phyloP scores from a whole-genome alignment of 2,888 invertebrate species.

The Cataglyphis rosenhaueri region DNA sequence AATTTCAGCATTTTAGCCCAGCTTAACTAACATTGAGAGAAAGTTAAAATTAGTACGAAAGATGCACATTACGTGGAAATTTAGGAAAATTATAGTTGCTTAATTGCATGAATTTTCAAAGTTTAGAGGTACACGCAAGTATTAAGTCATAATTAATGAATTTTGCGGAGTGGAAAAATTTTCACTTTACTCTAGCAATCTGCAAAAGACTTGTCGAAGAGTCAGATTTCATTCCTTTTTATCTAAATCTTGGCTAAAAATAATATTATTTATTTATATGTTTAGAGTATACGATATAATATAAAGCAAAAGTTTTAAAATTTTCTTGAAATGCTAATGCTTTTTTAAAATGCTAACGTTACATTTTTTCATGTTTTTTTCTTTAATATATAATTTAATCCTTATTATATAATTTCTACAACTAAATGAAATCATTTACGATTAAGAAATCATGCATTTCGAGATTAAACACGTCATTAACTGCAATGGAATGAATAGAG shows the following conservation, averaged over 20 bases:
- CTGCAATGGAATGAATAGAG: background rate
- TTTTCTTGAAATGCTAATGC: background rate
- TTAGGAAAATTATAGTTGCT: slow-evolving; percentile 69
- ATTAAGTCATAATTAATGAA: slow-evolving; percentile 44
- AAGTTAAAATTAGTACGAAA: slow-evolving; percentile 71
- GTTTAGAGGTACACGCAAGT: slow-evolving; percentile 25
- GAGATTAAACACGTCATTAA: background rate
- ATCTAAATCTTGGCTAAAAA: background rate
- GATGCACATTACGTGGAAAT: slow-evolving; percentile 67
- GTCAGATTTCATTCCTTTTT: background rate
- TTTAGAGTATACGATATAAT: background rate
- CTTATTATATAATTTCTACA: background rate
- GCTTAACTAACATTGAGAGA: slow-evolving; percentile 58
- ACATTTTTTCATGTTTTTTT: background rate
- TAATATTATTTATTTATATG: background rate
- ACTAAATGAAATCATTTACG: background rate
- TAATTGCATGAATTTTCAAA: slow-evolving; percentile 53
- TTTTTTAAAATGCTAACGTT: background rate
- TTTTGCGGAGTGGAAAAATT: slow-evolving; percentile 23
- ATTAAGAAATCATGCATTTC: background rate
- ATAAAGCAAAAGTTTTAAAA: background rate
- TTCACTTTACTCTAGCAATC: background rate
- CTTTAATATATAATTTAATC: background rate
- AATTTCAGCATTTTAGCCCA: slow-evolving; percentile 61
- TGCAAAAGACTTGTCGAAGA: background rate